Percentiles rank a stretch among this genome's conserved stretches.
Evolutionary conservation across 2,888 invertebrate species (phyloP).

Genomic region (Tipula vernalis): DNA sequence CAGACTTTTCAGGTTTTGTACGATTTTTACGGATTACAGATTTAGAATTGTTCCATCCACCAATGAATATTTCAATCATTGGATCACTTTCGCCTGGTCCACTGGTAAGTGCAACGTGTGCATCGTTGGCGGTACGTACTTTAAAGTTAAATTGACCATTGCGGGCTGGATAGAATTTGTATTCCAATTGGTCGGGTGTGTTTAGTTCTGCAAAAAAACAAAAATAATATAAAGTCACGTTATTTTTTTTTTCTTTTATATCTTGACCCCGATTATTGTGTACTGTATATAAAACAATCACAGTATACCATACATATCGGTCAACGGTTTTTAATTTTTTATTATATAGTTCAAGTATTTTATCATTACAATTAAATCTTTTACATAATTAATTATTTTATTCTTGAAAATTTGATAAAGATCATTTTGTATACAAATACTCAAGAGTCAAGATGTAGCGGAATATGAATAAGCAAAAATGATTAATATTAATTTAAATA

Average conservation of each 20-base stretch:
- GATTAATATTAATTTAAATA: background rate
- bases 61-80: conserved; percentile 77
- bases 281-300: background rate
- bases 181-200: conserved; percentile 69
- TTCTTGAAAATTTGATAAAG: background rate
- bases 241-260: background rate
- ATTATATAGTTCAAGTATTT: background rate
- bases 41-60: conserved; percentile 78
- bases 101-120: conserved; percentile 67
- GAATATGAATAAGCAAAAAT: background rate
- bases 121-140: conserved; percentile 68
- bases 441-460: background rate
- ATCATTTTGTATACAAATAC: background rate
- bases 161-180: conserved; percentile 63
- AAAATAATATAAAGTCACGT: conserved; percentile 13
- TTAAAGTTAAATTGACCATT: conserved; percentile 62
- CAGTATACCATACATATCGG: background rate
- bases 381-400: background rate
- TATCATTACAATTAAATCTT: background rate
- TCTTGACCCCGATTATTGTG: background rate
- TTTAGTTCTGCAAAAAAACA: conserved; percentile 55
- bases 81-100: conserved; percentile 58
- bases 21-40: conserved; percentile 71
- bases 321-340: background rate
- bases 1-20: conserved; percentile 59